These are phyloP conservation scores for Perca schrenkii DNA, from an alignment of 2,113 vertebrate species.

Conservation along the genomic window DNA sequence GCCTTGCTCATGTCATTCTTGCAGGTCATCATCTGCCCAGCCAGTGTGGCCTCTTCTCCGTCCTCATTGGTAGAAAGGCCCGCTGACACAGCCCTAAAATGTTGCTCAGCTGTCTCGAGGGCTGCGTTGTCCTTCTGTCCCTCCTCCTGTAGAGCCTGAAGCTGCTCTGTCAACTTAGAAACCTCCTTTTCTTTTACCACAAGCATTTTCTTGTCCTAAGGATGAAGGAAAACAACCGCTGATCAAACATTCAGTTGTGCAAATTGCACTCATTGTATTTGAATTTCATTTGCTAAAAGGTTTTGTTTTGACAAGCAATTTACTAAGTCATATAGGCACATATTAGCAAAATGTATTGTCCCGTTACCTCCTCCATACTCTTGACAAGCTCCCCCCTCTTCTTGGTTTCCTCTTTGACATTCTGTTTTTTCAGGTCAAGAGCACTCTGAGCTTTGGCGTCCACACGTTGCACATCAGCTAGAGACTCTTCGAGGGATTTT, in stretches of 20 bases:
- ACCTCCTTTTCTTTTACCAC: slow-evolving; percentile 90
- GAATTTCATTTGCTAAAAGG: not conserved
- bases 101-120: slow-evolving; percentile 88
- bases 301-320: not conserved
- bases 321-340: too few species aligned
- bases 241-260: too few species aligned
- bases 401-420: slow-evolving; percentile 88
- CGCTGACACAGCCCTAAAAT: slow-evolving; percentile 92
- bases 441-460: slow-evolving; percentile 90
- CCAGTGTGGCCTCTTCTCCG: slow-evolving; percentile 90
- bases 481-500: slow-evolving; percentile 84
- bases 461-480: slow-evolving; percentile 89
- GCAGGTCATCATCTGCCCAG: slow-evolving; percentile 94
- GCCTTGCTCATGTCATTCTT: slow-evolving; percentile 96
- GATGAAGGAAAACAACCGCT: not conserved
- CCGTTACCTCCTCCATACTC: slow-evolving; percentile 89
- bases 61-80: slow-evolving; percentile 92
- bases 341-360: not conserved
- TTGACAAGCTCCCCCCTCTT: slow-evolving; percentile 89
- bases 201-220: slow-evolving; percentile 90
- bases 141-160: slow-evolving; percentile 85
- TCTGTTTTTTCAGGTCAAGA: slow-evolving; percentile 92
- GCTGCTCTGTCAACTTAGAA: slow-evolving; percentile 81
- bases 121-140: slow-evolving; percentile 83
- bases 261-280: not conserved